phyloP scores from a whole-genome alignment of 2,113 vertebrate species.

The Neogale vison region DNA sequence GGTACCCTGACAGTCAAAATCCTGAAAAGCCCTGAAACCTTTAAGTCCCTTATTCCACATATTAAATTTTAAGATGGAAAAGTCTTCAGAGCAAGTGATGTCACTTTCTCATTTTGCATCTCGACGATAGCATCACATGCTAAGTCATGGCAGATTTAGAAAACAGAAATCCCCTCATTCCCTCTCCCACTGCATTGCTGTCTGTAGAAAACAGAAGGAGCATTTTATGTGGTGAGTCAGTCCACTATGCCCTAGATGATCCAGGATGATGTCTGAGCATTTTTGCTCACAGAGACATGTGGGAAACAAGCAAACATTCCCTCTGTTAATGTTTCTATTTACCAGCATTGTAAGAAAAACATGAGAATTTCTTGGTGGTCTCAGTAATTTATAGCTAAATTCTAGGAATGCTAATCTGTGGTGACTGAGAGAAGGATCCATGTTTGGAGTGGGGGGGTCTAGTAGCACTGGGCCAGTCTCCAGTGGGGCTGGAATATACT shows the following conservation, averaged over 20 bases:
- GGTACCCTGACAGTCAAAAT: background rate
- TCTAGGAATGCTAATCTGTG: background rate
- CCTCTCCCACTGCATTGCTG: background rate
- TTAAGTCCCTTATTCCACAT: background rate
- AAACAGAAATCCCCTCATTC: background rate
- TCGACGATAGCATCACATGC: background rate
- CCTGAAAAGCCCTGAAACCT: background rate
- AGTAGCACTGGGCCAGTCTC: background rate
- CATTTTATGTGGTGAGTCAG: background rate
- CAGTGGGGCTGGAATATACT: no score
- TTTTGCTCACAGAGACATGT: background rate
- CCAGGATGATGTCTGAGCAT: background rate
- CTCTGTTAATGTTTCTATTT: background rate
- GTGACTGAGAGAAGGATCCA: background rate
- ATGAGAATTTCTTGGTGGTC: background rate
- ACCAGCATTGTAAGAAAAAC: background rate
- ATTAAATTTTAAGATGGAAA: background rate
- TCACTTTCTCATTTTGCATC: background rate
- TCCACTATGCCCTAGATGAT: background rate
- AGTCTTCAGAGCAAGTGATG: background rate
- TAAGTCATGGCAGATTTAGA: background rate
- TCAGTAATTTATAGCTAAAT: background rate
- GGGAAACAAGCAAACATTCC: background rate
- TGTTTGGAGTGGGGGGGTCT: background rate
- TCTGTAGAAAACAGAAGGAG: background rate